Evolutionary conservation across 92 coral and sea anemone species (phyloP).

Genomic region (Umimayanthus chanpuru): DNA sequence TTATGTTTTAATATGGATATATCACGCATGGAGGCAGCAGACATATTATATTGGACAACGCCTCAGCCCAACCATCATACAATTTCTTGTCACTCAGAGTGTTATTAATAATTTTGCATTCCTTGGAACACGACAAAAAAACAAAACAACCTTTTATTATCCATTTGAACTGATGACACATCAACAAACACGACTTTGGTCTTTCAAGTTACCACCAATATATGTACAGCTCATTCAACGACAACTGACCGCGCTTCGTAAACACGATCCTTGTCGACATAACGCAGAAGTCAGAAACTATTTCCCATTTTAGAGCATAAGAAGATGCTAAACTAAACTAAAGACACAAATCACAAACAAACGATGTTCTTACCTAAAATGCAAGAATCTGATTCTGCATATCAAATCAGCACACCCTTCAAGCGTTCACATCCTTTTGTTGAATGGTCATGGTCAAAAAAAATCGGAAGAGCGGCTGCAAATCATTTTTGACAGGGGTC

Average conservation of each 20-base stretch:
- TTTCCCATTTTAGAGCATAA: neutral
- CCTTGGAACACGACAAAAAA: neutral
- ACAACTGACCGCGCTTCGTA: constrained; percentile 2
- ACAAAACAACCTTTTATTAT: neutral
- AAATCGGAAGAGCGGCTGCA: neutral
- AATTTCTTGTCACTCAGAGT: neutral
- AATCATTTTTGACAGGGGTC: neutral
- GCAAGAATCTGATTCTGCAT: neutral
- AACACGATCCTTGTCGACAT: neutral
- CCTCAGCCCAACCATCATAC: constrained; percentile 1
- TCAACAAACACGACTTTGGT: neutral
- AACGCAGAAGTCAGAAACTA: neutral
- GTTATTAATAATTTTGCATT: neutral
- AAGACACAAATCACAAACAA: neutral
- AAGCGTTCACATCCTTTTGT: constrained; percentile 1
- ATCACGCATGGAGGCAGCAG: neutral
- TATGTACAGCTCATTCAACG: neutral
- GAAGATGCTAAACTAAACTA: neutral
- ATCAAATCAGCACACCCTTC: neutral
- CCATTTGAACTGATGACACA: neutral
- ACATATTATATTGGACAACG: neutral
- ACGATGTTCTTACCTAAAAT: neutral
- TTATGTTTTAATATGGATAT: neutral
- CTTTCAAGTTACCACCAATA: neutral
- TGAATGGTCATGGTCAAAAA: neutral